Conservation (phyloP, 2,888 invertebrate genomes). For the Allygus modestus region DNA sequence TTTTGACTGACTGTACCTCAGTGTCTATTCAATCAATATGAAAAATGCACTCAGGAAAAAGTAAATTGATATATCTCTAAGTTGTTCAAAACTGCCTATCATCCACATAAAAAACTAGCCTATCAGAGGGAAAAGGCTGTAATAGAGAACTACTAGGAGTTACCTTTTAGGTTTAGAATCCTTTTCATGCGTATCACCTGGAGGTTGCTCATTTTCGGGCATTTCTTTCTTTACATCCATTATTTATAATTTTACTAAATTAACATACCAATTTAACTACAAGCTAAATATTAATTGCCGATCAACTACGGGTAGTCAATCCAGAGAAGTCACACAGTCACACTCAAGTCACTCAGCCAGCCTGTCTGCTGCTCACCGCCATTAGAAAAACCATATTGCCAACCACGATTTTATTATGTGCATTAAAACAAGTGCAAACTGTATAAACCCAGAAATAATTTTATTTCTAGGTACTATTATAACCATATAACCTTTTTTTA, state of each 20-base stretch:
- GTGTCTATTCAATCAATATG: no score
- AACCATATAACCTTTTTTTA: no score
- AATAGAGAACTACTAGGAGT: neutral
- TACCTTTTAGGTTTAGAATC: slow-evolving; percentile 77
- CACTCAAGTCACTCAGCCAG: neutral
- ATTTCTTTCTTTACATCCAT: slow-evolving; percentile 69
- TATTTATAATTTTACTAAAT: slow-evolving; percentile 9
- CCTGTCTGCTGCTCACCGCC: slow-evolving; percentile 11
- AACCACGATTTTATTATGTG: no score
- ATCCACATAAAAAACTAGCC: neutral
- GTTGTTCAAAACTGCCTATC: neutral
- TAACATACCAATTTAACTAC: slow-evolving; percentile 1
- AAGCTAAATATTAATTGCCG: neutral
- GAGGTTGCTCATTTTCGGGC: slow-evolving; percentile 75
- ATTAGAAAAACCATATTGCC: neutral
- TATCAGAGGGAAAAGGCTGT: neutral
- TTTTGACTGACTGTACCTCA: no score
- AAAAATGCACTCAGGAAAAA: no score
- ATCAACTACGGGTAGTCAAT: no score
- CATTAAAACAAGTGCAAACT: no score
- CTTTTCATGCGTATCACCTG: slow-evolving; percentile 76
- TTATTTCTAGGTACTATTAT: no score
- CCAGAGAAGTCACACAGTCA: neutral
- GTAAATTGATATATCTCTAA: no score
- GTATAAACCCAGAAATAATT: no score